Percentiles rank a stretch among this genome's conserved stretches.
These are phyloP conservation scores for Phrynocephalus forsythii DNA, from an alignment of 2,797 vertebrate genomes.

Conservation along the genomic window DNA sequence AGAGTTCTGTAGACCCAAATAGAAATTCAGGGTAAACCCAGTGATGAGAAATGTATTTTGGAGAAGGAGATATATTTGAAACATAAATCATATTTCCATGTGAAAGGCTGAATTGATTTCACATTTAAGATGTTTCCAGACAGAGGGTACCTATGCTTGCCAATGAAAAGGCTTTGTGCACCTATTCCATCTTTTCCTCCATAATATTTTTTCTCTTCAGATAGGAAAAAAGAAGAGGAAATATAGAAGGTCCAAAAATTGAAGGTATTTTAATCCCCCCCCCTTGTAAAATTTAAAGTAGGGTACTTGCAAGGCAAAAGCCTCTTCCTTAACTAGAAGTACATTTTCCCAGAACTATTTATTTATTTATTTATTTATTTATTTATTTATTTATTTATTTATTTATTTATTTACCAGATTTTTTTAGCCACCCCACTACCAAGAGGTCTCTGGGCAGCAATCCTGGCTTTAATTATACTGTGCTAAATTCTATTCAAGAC, in stretches of 20 bases:
- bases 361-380: too few species aligned
- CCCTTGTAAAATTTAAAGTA: too few species aligned
- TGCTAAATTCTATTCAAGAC: too few species aligned
- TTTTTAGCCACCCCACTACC: too few species aligned
- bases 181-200: neutral
- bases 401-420: too few species aligned
- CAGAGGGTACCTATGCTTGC: neutral
- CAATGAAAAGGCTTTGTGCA: neutral
- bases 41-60: neutral
- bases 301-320: too few species aligned
- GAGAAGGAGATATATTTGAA: neutral
- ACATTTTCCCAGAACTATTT: too few species aligned
- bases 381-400: too few species aligned
- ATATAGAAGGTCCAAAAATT: neutral
- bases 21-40: neutral
- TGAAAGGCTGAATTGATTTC: neutral
- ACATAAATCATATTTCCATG: neutral
- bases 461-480: too few species aligned
- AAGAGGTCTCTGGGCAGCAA: too few species aligned
- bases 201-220: neutral
- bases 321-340: too few species aligned
- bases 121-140: neutral
- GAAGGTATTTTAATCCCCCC: neutral
- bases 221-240: neutral
- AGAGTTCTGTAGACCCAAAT: too few species aligned